Base-by-base conservation (phyloP, 2,113 vertebrate genomes). In the Myotis lucifugus region DNA sequence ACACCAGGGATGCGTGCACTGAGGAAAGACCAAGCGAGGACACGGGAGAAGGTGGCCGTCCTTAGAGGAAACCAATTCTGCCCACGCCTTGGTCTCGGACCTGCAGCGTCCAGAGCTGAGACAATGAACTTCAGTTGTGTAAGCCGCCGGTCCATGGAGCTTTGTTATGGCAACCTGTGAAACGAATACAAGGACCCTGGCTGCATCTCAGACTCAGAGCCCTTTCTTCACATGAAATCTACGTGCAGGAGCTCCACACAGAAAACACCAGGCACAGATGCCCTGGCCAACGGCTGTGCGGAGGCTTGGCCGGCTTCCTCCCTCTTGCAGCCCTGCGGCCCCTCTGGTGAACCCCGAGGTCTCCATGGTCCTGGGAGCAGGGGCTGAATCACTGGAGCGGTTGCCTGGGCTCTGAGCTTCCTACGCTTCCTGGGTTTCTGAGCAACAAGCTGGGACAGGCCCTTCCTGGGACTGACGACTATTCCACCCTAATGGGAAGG, bases 101-200 rank as follows among this genome's bases (percentile, higher is more conserved):
- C 34, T 56, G 77, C 7, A 7, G 21, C 8, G 21, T 46, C 29
- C 17, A 81, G 74, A 73, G 18, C 37, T n/a, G 13, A 27, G n/a
- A 70, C 29, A 15, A 8, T 8, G 18, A 25, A n/a, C 5, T 5
- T 69, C 66, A 50, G 27, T 32, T 2, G 13, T 12, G 6, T 6
- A 13, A 32, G 74, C 54, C 6, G 12, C 87, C 17, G 0, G 40
- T 25, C 4, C 7, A 8, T 7, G 40, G n/a, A 0, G 1, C 66
- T 84, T 67, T 23, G 42, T 42, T 10, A 40, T 0, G 3, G 66
- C 40, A 14, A 54, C 13, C 42, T 54, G 34, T 64, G 5, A 61
- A n/a, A 42, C 27, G 3, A 50, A n/a, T 2, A n/a, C 37, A 29
- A 76, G 88, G 4, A n/a, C 37, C 9, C 32, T 27, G 3, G 56